phyloP scores from a whole-genome alignment of 64 coral and sea anemone species.

The Montipora sp. region DNA sequence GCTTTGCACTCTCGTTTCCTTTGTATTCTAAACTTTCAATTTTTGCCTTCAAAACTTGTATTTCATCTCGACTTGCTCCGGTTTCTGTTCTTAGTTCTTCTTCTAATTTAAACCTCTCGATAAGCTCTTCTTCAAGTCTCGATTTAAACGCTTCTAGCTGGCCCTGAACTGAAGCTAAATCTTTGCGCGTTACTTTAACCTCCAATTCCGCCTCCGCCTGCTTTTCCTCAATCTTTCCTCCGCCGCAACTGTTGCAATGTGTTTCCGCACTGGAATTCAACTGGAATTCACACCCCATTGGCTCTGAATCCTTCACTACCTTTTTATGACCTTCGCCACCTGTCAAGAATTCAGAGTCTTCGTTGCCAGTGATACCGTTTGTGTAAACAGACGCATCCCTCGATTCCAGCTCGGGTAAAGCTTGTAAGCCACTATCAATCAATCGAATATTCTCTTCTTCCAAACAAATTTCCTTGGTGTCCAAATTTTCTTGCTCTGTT shows the following conservation, averaged over 20 bases:
- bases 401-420: neutral
- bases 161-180: constrained; percentile 25
- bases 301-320: neutral
- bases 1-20: constrained; percentile 25
- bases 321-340: neutral
- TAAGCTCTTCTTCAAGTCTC: constrained; percentile 62
- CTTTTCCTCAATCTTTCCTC: neutral
- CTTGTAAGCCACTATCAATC: neutral
- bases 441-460: neutral
- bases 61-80: constrained; percentile 38
- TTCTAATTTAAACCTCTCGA: constrained; percentile 71
- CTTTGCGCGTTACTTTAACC: constrained; percentile 44
- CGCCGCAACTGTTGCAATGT: constrained; percentile 34
- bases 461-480: neutral
- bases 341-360: neutral
- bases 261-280: neutral
- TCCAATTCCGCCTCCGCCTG: constrained; percentile 56
- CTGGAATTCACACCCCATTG: neutral
- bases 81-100: constrained; percentile 53
- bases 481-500: neutral
- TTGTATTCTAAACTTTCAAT: constrained; percentile 45
- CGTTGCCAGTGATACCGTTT: neutral
- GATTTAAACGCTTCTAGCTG: constrained; percentile 69
- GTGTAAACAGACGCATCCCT: neutral
- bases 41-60: constrained; percentile 51